Evolutionary conservation across 1,140 invertebrate genomes (phyloP).

Genomic region (Zaprionus gabonicus): DNA sequence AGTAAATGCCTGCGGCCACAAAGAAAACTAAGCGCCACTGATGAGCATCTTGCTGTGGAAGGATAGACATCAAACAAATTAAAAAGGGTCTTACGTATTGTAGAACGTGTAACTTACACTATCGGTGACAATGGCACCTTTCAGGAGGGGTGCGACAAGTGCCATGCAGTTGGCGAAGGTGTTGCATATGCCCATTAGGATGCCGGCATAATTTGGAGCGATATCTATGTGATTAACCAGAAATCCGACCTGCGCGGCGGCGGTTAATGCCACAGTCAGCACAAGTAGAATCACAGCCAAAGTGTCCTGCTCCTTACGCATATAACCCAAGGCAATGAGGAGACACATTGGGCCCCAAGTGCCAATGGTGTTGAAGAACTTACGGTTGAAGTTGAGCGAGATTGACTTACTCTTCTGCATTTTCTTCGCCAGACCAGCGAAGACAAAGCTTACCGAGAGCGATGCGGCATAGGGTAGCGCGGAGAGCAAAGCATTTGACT

Average conservation of each 20-base stretch:
- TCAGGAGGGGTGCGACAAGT: slow-evolving; percentile 89
- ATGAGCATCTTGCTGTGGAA: slow-evolving; percentile 85
- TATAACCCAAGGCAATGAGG: slow-evolving; percentile 87
- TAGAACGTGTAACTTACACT: slow-evolving; percentile 84
- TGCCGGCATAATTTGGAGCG: slow-evolving; percentile 90
- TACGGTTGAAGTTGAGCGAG: slow-evolving; percentile 86
- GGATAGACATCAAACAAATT: no score
- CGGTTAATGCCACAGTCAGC: slow-evolving; percentile 90
- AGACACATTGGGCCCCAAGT: slow-evolving; percentile 86
- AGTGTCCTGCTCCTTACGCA: slow-evolving; percentile 85
- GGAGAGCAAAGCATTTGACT: slow-evolving; percentile 89
- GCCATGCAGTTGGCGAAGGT: slow-evolving; percentile 89
- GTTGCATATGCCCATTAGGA: slow-evolving; percentile 89
- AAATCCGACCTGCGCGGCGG: slow-evolving; percentile 89
- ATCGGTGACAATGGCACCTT: slow-evolving; percentile 87
- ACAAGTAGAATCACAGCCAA: slow-evolving; percentile 87
- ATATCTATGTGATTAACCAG: slow-evolving; percentile 90
- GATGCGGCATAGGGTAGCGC: slow-evolving; percentile 91
- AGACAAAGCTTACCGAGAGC: slow-evolving; percentile 88
- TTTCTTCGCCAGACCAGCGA: slow-evolving; percentile 86
- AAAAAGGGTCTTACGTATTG: no score
- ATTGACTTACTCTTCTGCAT: slow-evolving; percentile 86
- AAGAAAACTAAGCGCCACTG: slow-evolving; percentile 91
- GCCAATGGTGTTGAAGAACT: slow-evolving; percentile 88
- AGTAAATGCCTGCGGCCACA: slow-evolving; percentile 88